Percentiles rank a stretch among this genome's conserved stretches.
Evolutionary conservation across 2,113 vertebrate genomes (phyloP).

Genomic region (Cavia aperea): DNA sequence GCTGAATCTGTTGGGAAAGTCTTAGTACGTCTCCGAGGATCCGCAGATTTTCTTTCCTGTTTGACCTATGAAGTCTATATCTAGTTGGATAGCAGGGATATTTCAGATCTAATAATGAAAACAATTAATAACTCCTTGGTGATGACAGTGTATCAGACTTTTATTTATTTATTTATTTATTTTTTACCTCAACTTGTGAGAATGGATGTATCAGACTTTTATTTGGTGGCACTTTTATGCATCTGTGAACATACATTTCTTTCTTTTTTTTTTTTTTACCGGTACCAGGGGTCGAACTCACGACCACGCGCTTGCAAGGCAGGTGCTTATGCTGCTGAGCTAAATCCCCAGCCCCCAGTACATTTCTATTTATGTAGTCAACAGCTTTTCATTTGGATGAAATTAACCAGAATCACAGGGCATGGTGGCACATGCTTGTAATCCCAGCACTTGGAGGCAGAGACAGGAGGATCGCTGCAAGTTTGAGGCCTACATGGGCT

Average conservation of each 20-base stretch:
- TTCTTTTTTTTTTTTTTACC: no score
- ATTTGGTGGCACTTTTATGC: background rate
- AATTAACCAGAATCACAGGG: background rate
- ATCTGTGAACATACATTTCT: background rate
- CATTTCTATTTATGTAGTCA: constrained; percentile 2
- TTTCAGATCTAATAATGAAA: background rate
- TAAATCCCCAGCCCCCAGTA: no score
- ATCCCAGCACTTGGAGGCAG: background rate
- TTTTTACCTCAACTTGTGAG: no score
- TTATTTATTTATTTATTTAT: background rate
- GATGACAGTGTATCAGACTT: background rate
- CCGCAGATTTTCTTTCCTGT: background rate
- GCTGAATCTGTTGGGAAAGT: background rate
- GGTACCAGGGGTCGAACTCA: no score
- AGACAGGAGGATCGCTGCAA: background rate
- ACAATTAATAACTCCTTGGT: background rate
- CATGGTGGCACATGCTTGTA: background rate
- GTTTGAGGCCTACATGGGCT: no score
- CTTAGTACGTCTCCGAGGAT: background rate
- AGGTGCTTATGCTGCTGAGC: no score
- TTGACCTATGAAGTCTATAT: background rate
- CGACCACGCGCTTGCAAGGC: no score
- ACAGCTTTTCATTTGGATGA: background rate
- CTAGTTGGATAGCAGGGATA: background rate
- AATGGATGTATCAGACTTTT: background rate